Evolutionary conservation across 2,113 vertebrate species (phyloP).

Genomic region (Limanda limanda): DNA sequence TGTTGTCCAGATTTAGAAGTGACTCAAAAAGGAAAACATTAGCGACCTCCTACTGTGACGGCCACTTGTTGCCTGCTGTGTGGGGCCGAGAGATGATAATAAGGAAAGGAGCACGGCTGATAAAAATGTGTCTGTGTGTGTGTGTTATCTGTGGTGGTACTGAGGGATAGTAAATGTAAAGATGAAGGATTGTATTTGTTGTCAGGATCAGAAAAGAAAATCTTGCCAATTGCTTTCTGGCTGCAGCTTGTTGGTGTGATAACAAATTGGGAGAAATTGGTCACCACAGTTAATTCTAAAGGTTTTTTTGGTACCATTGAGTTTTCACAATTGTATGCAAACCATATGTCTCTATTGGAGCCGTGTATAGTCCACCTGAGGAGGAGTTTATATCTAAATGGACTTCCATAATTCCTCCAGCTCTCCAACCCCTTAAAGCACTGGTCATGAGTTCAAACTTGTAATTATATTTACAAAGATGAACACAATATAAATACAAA

Average conservation of each 20-base stretch:
- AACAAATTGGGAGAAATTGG: no score
- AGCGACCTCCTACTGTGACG: constrained; percentile 60
- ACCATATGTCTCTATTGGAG: no score
- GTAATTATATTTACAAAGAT: no score
- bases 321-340: no score
- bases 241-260: no score
- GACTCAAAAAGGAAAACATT: constrained; percentile 79
- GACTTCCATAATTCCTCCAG: no score
- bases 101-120: constrained; percentile 33
- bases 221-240: background rate
- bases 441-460: no score
- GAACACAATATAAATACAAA: background rate
- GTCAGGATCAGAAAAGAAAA: background rate
- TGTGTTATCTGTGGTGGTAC: background rate
- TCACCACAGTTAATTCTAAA: no score
- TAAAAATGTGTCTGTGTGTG: constrained; percentile 15
- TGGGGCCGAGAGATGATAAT: constrained; percentile 46
- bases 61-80: constrained; percentile 50
- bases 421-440: background rate
- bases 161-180: constrained; percentile 10
- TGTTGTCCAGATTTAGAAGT: constrained; percentile 80
- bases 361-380: no score
- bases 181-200: background rate
- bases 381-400: no score
- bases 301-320: no score